phyloP scores from a whole-genome alignment of 1,140 invertebrate genomes.

The Dreissena polymorpha region DNA sequence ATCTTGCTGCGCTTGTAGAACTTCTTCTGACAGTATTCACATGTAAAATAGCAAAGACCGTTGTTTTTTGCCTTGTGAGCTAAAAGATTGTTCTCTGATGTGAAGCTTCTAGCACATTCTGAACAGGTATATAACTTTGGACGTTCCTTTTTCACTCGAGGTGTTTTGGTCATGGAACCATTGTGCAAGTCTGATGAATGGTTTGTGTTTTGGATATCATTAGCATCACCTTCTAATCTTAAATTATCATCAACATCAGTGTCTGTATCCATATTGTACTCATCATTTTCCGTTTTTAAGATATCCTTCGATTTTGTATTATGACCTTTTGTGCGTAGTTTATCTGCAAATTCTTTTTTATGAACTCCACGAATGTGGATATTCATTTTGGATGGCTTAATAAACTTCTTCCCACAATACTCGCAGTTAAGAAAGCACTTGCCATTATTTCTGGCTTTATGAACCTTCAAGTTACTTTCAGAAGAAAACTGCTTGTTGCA shows the following conservation, averaged over 20 bases:
- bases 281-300: background rate
- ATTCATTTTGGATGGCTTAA: too few relatives aligned
- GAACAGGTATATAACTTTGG: background rate
- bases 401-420: background rate
- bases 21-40: background rate
- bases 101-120: background rate
- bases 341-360: too few relatives aligned
- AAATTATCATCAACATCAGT: slow-evolving; percentile 1
- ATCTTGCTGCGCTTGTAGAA: background rate
- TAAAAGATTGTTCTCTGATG: background rate
- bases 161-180: too few relatives aligned
- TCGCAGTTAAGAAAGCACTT: background rate
- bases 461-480: background rate
- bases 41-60: background rate
- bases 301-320: background rate
- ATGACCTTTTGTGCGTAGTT: too few relatives aligned
- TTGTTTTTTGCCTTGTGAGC: background rate
- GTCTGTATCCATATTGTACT: slow-evolving; percentile 3
- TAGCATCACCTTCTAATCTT: too few relatives aligned
- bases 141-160: background rate
- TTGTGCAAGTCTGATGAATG: too few relatives aligned
- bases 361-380: too few relatives aligned
- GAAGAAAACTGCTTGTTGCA: background rate
- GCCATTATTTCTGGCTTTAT: background rate
- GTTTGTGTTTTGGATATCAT: too few relatives aligned